Evolutionary conservation across 2,888 invertebrate genomes (phyloP), one percentile per base, ranked within the genome.

Genomic region (Eilema depressum): DNA sequence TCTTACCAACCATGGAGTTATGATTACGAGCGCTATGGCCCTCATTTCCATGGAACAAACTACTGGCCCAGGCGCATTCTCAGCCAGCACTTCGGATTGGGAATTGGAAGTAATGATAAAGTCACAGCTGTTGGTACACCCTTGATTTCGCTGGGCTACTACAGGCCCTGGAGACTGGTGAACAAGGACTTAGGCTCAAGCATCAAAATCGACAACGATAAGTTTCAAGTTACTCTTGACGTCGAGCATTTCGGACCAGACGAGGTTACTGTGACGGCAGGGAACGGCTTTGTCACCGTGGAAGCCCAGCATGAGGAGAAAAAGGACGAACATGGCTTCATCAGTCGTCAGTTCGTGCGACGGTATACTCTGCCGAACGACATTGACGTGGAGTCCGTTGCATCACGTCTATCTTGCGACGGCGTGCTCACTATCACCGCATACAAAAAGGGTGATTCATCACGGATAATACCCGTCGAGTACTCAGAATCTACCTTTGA

Each of bases 241-340:
- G 97, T 98, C 10, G 96, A 97, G 76, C 97, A 97, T 76, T 98
- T 97, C 84, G 90, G 96, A 5, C 97, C 98, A 0, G 96, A 96
- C 62, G 98, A 98, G 86, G 96, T 98, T 64, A 95, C 96, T 0
- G 97, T 98, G 0, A 97, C 97, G 89, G 97, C 97, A 0, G 95
- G 96, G 0, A 97, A 97, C 68, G 96, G 96, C 69, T 95, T 91
- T 67, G 95, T 98, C n/a, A 95, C 97, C 4, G 95, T 97, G 28
- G 97, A 97, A 87, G 98, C 97, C 0, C 97, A 97, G 85, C 98
- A 98, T 82, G 97, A 97, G 80, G 97, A 98, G 85, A 96, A 96
- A 82, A 95, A 96, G 74, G 97, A 97, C 78, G 96, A 97, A 33
- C 96, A 97, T 82, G 97, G 97, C 0, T 96, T 93, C 78, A 96